A percentile compares a stretch with the other conserved stretches of the same genome.
These are phyloP conservation scores for Eurystomus glaucurus DNA, from an alignment of 2,797 vertebrate species.

Conservation along the genomic window DNA sequence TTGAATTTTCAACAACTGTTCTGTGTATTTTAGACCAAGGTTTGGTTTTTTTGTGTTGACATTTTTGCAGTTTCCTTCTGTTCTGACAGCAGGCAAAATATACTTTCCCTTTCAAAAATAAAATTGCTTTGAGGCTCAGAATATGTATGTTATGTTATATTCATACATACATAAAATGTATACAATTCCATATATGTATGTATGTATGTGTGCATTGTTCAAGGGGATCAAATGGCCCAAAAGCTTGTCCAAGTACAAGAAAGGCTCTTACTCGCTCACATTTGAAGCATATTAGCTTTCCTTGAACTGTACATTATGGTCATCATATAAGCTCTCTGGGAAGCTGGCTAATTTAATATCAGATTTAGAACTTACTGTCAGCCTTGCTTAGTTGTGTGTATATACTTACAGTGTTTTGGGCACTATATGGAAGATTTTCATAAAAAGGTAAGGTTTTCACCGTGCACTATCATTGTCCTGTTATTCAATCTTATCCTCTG, in stretches of 20 bases:
- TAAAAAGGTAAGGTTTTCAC: background rate
- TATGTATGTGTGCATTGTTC: background rate
- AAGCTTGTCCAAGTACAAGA: background rate
- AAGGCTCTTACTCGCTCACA: background rate
- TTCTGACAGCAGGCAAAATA: background rate
- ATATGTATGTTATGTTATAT: background rate
- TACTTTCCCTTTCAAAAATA: background rate
- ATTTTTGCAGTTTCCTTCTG: slow-evolving; percentile 1
- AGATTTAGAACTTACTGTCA: background rate
- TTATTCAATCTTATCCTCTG: background rate
- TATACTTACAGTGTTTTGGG: background rate
- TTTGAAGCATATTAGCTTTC: background rate
- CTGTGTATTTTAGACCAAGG: slow-evolving; percentile 6
- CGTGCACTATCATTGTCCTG: background rate
- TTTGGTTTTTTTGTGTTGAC: slow-evolving; percentile 7
- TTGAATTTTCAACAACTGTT: slow-evolving; percentile 48
- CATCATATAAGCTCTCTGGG: background rate
- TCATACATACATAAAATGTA: background rate
- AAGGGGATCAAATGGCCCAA: background rate
- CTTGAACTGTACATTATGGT: background rate
- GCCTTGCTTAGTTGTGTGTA: background rate
- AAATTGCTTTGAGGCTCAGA: background rate
- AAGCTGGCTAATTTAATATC: background rate
- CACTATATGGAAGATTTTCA: background rate
- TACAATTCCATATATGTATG: background rate